phyloP scores from a whole-genome alignment of 2,888 invertebrate species.

The Pemphredon lugubris region DNA sequence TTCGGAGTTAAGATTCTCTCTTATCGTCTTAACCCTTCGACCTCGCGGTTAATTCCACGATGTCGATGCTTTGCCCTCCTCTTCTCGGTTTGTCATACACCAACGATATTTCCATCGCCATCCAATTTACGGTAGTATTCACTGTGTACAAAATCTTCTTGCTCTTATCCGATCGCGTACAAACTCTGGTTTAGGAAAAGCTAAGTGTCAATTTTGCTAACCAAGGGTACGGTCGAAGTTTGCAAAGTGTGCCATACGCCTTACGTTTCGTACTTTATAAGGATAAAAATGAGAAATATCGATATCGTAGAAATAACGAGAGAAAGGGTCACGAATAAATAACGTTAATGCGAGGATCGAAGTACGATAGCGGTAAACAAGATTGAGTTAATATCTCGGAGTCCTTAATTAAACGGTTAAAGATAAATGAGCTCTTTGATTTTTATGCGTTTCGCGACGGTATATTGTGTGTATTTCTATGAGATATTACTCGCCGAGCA shows the following conservation, averaged over 20 bases:
- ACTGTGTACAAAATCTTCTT: too few species aligned
- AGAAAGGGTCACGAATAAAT: too few species aligned
- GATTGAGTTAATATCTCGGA: constrained; percentile 25
- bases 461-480: constrained; percentile 21
- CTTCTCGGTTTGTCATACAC: not conserved
- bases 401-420: constrained; percentile 18
- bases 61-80: constrained; percentile 24
- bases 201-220: too few species aligned
- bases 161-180: too few species aligned
- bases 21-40: constrained; percentile 48
- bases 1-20: constrained; percentile 23
- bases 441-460: constrained; percentile 18
- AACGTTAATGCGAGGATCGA: not conserved
- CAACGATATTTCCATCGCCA: too few species aligned
- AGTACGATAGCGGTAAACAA: not conserved
- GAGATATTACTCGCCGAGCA: constrained; percentile 40
- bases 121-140: too few species aligned
- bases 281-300: too few species aligned
- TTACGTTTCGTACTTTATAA: too few species aligned
- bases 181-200: too few species aligned
- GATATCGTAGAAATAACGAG: too few species aligned
- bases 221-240: too few species aligned
- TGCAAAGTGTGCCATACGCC: too few species aligned
- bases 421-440: constrained; percentile 16
- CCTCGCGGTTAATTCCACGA: constrained; percentile 43